These are phyloP conservation scores for Eupristina koningsbergeri DNA, from an alignment of 1,140 invertebrate species.

Conservation along the genomic window DNA sequence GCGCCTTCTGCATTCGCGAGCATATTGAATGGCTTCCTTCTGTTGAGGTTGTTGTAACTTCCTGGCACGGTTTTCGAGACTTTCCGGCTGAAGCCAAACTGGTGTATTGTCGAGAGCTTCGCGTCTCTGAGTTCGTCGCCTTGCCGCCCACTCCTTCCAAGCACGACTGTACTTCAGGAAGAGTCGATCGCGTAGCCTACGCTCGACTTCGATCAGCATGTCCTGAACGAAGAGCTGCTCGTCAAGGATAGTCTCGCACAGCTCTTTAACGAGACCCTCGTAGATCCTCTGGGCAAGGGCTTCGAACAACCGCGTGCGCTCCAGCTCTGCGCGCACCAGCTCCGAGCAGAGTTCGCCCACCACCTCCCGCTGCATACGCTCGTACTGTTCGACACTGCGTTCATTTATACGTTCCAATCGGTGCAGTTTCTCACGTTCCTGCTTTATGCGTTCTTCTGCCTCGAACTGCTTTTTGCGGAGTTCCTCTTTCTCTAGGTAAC, in stretches of 20 bases:
- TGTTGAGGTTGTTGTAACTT: slow-evolving; percentile 72
- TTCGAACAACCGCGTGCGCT: slow-evolving; percentile 53
- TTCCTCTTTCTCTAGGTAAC: neutral
- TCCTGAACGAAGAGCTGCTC: slow-evolving; percentile 58
- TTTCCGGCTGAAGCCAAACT: slow-evolving; percentile 75
- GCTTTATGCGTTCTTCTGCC: neutral
- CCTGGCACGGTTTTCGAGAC: slow-evolving; percentile 72
- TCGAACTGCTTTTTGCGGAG: neutral
- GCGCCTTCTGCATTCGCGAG: slow-evolving; percentile 50
- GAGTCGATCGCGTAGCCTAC: slow-evolving; percentile 60
- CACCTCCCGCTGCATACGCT: slow-evolving; percentile 55
- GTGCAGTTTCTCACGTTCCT: neutral
- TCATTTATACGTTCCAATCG: neutral
- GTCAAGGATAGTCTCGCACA: slow-evolving; percentile 54
- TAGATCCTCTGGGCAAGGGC: slow-evolving; percentile 53
- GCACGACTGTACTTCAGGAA: slow-evolving; percentile 71
- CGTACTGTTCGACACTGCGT: neutral
- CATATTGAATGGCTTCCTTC: slow-evolving; percentile 72
- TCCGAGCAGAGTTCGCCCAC: slow-evolving; percentile 64
- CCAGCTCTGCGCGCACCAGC: slow-evolving; percentile 68
- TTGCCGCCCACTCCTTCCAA: slow-evolving; percentile 66
- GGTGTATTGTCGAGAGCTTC: slow-evolving; percentile 76
- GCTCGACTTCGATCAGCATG: slow-evolving; percentile 58
- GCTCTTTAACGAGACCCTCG: slow-evolving; percentile 64
- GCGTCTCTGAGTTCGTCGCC: slow-evolving; percentile 65